phyloP scores from a whole-genome alignment of 1,140 invertebrate genomes.

The Teleogryllus occipitalis region DNA sequence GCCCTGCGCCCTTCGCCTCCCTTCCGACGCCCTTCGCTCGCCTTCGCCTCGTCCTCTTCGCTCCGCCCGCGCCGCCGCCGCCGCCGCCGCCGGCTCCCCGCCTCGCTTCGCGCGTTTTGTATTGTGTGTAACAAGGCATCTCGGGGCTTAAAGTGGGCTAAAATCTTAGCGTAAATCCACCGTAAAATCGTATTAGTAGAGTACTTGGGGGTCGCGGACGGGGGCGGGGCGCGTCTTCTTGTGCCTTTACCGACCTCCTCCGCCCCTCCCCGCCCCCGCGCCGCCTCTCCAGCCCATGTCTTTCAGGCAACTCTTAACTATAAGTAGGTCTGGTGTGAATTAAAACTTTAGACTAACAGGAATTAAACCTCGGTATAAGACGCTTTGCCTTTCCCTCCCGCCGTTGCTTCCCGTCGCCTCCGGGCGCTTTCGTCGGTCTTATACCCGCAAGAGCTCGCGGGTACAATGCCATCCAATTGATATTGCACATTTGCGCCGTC shows the following conservation, averaged over 20 bases:
- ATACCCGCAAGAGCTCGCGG: conserved; percentile 6
- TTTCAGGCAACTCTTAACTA: conserved; percentile 40
- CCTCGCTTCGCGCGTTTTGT: not conserved
- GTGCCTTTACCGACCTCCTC: conserved; percentile 10
- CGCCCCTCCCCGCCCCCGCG: conserved; percentile 1
- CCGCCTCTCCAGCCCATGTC: conserved; percentile 33
- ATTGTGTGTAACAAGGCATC: conserved; percentile 16
- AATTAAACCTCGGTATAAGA: conserved; percentile 34
- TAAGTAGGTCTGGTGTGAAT: conserved; percentile 38
- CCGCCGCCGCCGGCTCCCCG: conserved; percentile 2
- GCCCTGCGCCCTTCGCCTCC: conserved; percentile 16
- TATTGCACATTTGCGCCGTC: not conserved
- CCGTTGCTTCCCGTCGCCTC: not conserved
- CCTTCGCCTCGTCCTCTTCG: conserved; percentile 11
- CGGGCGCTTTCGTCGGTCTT: not conserved
- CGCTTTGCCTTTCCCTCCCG: conserved; percentile 29
- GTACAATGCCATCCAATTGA: conserved; percentile 15
- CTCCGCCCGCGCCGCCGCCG: conserved; percentile 25
- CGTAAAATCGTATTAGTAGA: conserved; percentile 43
- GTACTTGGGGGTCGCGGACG: conserved; percentile 11
- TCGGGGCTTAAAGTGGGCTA: conserved; percentile 20
- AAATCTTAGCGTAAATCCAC: conserved; percentile 35
- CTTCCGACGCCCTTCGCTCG: conserved; percentile 17
- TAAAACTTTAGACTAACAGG: conserved; percentile 47
- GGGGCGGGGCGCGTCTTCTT: not conserved